These are phyloP conservation scores for Phrynosoma blainvillii DNA, from an alignment of 2,113 vertebrate genomes.

Conservation along the genomic window DNA sequence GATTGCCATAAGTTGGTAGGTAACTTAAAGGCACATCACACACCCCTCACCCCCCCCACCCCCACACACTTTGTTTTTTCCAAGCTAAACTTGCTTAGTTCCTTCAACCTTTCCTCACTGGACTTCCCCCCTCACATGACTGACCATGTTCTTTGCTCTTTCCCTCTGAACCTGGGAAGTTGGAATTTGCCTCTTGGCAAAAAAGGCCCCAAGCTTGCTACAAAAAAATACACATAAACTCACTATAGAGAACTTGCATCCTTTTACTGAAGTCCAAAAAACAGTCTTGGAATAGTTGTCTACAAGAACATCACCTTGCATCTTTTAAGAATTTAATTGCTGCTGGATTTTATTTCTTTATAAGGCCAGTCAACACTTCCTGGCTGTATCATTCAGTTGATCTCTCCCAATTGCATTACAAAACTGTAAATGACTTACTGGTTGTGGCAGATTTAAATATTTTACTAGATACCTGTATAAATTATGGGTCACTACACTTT, in stretches of 20 bases:
- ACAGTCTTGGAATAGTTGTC: not conserved
- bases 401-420: not conserved
- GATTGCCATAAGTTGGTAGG: no score
- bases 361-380: not conserved
- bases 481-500: not conserved
- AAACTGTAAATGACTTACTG: not conserved
- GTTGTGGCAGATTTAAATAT: not conserved
- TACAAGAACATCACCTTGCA: not conserved
- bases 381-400: not conserved
- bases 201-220: no score
- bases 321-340: not conserved
- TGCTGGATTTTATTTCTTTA: not conserved
- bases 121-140: not conserved
- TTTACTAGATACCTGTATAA: constrained; percentile 1
- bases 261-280: not conserved
- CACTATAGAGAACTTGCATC: no score
- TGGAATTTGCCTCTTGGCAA: no score
- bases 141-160: not conserved
- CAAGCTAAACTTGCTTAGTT: not conserved
- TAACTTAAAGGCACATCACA: no score
- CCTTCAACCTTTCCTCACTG: not conserved
- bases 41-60: no score
- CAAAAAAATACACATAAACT: no score
- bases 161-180: no score
- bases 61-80: not conserved